These are phyloP conservation scores for Nemotelus pantherinus DNA, from an alignment of 2,888 invertebrate genomes.

Conservation along the genomic window DNA sequence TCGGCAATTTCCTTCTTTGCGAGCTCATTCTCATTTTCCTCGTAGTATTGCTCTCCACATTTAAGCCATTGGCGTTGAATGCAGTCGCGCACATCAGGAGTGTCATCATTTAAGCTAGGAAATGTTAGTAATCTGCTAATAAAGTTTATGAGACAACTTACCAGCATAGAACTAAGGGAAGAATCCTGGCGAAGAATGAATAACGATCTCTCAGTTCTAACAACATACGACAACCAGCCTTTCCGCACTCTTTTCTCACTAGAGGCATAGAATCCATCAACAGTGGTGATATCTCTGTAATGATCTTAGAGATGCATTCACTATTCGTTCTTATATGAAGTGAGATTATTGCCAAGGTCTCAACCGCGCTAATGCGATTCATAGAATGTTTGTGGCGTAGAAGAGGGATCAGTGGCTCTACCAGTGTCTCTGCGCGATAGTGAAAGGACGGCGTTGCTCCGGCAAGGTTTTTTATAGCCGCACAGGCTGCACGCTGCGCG, in stretches of 20 bases:
- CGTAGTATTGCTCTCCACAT: conserved; percentile 80
- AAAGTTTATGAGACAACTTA: conserved; percentile 57
- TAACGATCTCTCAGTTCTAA: conserved; percentile 83
- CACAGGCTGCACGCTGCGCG: conserved; percentile 82
- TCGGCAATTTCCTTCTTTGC: conserved; percentile 84
- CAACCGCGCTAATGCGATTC: conserved; percentile 78
- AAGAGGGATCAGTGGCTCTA: conserved; percentile 77
- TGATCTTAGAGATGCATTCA: conserved; percentile 76
- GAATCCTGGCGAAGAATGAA: conserved; percentile 85
- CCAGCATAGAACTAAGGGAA: conserved; percentile 87
- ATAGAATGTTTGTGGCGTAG: conserved; percentile 85
- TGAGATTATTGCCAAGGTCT: conserved; percentile 72
- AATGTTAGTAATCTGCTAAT: neutral
- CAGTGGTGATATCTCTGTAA: conserved; percentile 84
- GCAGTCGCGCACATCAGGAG: conserved; percentile 74
- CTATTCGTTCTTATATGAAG: conserved; percentile 73
- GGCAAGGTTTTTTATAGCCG: conserved; percentile 74
- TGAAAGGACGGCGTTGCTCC: conserved; percentile 76
- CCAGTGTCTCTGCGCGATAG: conserved; percentile 76
- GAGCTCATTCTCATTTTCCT: conserved; percentile 88
- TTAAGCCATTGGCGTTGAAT: conserved; percentile 75
- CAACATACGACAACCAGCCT: conserved; percentile 82
- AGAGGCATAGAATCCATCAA: conserved; percentile 84
- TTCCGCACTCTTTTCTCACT: conserved; percentile 80
- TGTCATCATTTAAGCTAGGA: conserved; percentile 79